phyloP scores from a whole-genome alignment of 2,113 vertebrate genomes.

The Miniopterus natalensis region DNA sequence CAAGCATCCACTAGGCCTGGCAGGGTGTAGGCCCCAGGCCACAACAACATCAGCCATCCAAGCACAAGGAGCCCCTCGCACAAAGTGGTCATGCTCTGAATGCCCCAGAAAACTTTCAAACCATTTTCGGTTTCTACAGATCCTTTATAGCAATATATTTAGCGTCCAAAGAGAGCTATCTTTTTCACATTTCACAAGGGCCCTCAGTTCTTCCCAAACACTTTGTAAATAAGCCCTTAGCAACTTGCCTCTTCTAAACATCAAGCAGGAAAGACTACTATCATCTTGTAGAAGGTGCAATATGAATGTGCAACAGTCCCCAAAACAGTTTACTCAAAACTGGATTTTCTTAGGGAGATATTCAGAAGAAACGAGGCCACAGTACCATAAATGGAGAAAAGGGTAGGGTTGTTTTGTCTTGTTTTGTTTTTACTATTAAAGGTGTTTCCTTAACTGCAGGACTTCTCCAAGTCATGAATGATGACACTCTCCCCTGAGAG shows the following conservation, averaged over 20 bases:
- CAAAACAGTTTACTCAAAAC: not conserved
- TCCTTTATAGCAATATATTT: not conserved
- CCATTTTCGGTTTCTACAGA: not conserved
- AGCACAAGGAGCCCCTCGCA: not conserved
- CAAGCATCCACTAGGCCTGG: not conserved
- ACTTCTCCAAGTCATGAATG: not conserved
- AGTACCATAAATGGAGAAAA: not conserved
- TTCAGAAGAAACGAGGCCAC: not conserved
- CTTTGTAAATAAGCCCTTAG: not conserved
- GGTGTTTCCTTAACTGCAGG: not conserved
- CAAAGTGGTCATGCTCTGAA: not conserved
- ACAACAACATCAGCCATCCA: not conserved
- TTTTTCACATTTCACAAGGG: slow-evolving; percentile 5
- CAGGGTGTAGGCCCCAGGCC: not conserved
- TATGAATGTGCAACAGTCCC: not conserved
- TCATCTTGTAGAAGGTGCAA: not conserved
- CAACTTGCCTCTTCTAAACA: not conserved
- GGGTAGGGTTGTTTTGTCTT: not conserved
- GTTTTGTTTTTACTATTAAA: not conserved
- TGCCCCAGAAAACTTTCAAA: not conserved
- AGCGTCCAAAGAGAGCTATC: not conserved
- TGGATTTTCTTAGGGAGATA: not conserved
- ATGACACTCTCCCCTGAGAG: not conserved
- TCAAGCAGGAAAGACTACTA: not conserved
- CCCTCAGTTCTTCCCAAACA: not conserved